Percentiles rank a stretch among this genome's conserved stretches.
phyloP scores from a whole-genome alignment of 2,113 vertebrate species.

The Sigmodon hispidus region DNA sequence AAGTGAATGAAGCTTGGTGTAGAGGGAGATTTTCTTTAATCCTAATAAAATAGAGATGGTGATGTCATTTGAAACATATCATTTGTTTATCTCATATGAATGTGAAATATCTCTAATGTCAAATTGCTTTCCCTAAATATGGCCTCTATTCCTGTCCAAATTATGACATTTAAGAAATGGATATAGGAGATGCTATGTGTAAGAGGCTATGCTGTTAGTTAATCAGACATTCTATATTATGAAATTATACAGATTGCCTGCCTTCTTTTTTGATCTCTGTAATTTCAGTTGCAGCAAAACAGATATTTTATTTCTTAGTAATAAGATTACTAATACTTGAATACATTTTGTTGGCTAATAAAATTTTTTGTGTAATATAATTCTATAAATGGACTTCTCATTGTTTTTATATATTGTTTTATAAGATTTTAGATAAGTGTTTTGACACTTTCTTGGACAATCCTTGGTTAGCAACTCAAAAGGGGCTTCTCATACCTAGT shows the following conservation, averaged over 20 bases:
- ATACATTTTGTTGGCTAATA: slow-evolving; percentile 14
- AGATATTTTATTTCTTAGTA: background rate
- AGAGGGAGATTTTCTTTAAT: slow-evolving; percentile 19
- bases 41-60: slow-evolving; percentile 38
- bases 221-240: background rate
- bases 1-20: slow-evolving; percentile 75
- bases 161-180: slow-evolving; percentile 15
- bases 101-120: slow-evolving; percentile 19
- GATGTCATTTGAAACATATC: slow-evolving; percentile 44
- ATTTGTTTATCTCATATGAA: slow-evolving; percentile 2
- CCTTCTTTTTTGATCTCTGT: background rate
- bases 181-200: background rate
- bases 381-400: slow-evolving; percentile 40
- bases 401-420: slow-evolving; percentile 23
- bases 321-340: background rate
- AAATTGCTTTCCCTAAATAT: slow-evolving; percentile 52
- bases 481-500: background rate
- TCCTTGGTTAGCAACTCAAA: background rate
- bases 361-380: slow-evolving; percentile 18
- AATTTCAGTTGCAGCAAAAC: background rate
- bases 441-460: background rate
- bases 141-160: background rate
- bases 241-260: slow-evolving; percentile 32
- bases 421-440: slow-evolving; percentile 43
- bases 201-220: slow-evolving; percentile 45